These are phyloP conservation scores for Morus bassanus DNA, from an alignment of 2,797 vertebrate genomes.

Conservation along the genomic window DNA sequence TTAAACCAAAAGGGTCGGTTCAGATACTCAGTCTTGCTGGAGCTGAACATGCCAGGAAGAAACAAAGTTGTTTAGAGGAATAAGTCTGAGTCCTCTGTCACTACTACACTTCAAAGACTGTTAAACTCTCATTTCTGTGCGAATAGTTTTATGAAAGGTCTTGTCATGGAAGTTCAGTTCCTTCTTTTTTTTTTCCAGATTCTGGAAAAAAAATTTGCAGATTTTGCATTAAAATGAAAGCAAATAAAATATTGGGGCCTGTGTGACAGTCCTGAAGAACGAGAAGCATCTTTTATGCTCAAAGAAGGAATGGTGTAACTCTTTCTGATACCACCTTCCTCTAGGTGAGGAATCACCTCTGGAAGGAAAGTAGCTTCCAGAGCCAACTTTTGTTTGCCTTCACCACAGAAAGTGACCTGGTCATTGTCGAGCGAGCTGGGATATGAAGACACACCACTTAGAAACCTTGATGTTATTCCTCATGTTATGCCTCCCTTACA, in stretches of 20 bases:
- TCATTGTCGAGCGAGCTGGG: background rate
- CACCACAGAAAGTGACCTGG: background rate
- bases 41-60: background rate
- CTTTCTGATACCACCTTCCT: background rate
- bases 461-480: background rate
- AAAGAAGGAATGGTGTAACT: background rate
- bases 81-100: background rate
- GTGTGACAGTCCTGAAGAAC: background rate
- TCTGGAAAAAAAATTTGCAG: background rate
- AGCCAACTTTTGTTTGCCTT: background rate
- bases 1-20: background rate
- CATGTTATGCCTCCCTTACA: accelerated
- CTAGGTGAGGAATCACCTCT: background rate
- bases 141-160: background rate
- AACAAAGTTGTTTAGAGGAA: background rate
- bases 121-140: background rate
- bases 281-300: background rate
- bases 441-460: background rate
- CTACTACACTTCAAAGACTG: background rate
- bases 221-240: background rate
- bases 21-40: background rate
- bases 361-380: background rate
- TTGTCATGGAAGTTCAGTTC: background rate
- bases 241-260: background rate
- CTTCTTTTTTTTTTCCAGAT: background rate